phyloP scores from a whole-genome alignment of 2,888 invertebrate genomes.

The Oligia latruncula region DNA sequence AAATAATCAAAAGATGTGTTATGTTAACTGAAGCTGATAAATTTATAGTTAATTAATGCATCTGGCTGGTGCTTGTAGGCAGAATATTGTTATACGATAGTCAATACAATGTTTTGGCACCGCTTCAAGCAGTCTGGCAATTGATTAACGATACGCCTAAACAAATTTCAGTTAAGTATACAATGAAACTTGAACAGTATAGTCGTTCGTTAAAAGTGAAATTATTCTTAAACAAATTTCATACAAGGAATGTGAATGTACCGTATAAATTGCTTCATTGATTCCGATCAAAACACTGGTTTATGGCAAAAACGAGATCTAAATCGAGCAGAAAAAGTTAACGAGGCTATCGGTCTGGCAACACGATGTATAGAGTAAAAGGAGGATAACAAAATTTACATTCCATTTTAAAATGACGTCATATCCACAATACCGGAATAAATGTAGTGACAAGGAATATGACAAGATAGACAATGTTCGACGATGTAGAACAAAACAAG shows the following conservation, averaged over 20 bases:
- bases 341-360: conserved; percentile 60
- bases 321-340: conserved; percentile 52
- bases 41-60: conserved; percentile 37
- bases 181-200: conserved; percentile 13
- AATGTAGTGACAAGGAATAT: conserved; percentile 11
- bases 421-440: conserved; percentile 14
- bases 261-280: conserved; percentile 46
- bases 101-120: conserved; percentile 47
- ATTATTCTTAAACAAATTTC: conserved; percentile 26
- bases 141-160: conserved; percentile 31
- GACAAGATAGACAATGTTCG: conserved; percentile 23
- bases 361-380: conserved; percentile 63
- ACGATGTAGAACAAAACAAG: conserved; percentile 65
- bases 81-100: conserved; percentile 33
- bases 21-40: conserved; percentile 6
- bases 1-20: neutral
- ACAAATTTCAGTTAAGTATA: conserved; percentile 18
- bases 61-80: conserved; percentile 27
- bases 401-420: conserved; percentile 37
- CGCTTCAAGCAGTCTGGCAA: conserved; percentile 28
- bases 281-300: conserved; percentile 45
- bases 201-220: conserved; percentile 33
- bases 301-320: conserved; percentile 43
- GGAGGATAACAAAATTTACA: conserved; percentile 65
- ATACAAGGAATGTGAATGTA: conserved; percentile 53